Base-by-base conservation (phyloP, 92 coral and sea anemone genomes). In the Porites evermanni region DNA sequence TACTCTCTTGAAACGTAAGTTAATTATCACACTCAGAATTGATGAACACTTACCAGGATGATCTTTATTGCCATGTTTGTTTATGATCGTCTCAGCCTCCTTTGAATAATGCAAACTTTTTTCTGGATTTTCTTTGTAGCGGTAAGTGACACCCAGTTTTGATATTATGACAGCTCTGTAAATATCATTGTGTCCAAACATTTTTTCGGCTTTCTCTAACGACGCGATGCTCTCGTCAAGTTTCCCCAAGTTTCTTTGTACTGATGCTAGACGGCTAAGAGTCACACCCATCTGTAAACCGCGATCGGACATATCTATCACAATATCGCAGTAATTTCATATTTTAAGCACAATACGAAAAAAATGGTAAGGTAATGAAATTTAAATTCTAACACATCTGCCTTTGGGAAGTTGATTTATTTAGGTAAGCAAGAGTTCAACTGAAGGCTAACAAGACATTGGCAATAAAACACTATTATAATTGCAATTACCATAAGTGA, bases 251-350 rank as follows among this genome's bases (percentile, higher is more conserved):
- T 74, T 65, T 56, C 88, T 61, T 75, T 84, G 88, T 44, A 84
- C 88, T 53, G 82, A 84, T 23, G 72, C 81, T 16, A 84, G 81
- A 61, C 87, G 87, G 68, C 87, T 84, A 20, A 80, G 66, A 12
- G 84, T 80, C 47, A 50, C 53, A 14, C 84, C 84, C 67, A 80
- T 70, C 84, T 80, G 24, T 47, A 66, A 80, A 73, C 20, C 8
- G 58, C 10, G 3, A 32, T 32, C 0, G 6, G 44, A 32, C 44
- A 3, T 0, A 32, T 32, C 44, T 32, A 32, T 32, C 44, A 32
- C 44, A 32, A 32, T 32, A 32, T 32, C 3, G 44, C 44, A 3
- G 44, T 3, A 32, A 3, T 3, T 24, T 24, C 26, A 24, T 24
- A 24, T 24, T 24, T 32, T 4, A 32, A 32, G 6, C 44, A 32